Evolutionary conservation across 2,797 vertebrate genomes (phyloP).

Genomic region (Lutjanus argentimaculatus): DNA sequence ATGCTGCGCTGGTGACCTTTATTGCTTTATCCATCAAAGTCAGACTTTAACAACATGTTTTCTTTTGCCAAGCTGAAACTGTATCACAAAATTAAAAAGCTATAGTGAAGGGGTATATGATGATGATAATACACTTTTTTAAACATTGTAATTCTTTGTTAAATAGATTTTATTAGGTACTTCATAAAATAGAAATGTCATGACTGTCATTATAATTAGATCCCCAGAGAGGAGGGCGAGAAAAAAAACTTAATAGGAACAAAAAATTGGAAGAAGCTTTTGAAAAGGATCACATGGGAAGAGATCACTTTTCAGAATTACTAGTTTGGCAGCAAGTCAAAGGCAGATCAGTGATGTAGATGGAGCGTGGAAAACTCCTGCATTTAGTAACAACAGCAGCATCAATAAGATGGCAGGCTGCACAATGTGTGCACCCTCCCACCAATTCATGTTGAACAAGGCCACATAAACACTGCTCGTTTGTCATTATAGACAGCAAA

Average conservation of each 20-base stretch:
- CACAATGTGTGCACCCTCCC: slow-evolving; percentile 10
- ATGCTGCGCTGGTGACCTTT: slow-evolving; percentile 21
- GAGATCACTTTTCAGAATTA: background rate
- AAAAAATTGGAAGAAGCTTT: background rate
- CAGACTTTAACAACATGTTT: background rate
- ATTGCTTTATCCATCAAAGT: slow-evolving; percentile 30
- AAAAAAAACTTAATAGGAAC: slow-evolving; percentile 3
- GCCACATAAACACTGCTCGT: slow-evolving; percentile 26
- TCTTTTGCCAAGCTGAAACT: background rate
- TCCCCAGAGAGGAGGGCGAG: background rate
- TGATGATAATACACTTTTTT: background rate
- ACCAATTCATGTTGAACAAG: slow-evolving; percentile 33
- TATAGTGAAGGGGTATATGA: background rate
- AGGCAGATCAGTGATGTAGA: slow-evolving; percentile 17
- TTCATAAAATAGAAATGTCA: background rate
- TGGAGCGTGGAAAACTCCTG: slow-evolving; percentile 25
- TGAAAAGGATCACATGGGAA: slow-evolving; percentile 16
- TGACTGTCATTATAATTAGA: background rate
- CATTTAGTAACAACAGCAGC: slow-evolving; percentile 29
- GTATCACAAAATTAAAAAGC: background rate
- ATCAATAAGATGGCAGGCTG: slow-evolving; percentile 23
- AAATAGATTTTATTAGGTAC: background rate
- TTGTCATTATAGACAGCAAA: slow-evolving; percentile 40
- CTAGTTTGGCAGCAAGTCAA: slow-evolving; percentile 20
- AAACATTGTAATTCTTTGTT: background rate